phyloP scores from a whole-genome alignment of 2,888 invertebrate genomes.

The Tipula confusa region DNA sequence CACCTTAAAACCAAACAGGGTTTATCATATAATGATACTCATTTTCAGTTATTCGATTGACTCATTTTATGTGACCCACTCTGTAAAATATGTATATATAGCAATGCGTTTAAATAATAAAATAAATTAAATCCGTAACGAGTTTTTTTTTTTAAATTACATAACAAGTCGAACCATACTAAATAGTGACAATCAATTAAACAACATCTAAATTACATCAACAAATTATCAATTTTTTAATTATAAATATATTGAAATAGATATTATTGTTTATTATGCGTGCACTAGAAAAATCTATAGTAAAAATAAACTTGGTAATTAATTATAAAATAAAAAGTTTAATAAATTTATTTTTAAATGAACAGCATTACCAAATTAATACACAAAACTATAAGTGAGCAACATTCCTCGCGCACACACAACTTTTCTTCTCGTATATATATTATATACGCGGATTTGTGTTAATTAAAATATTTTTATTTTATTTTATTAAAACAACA shows the following conservation, averaged over 20 bases:
- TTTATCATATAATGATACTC: no score
- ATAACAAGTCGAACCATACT: not conserved
- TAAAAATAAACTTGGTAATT: not conserved
- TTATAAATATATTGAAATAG: not conserved
- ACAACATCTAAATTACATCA: conserved; percentile 16
- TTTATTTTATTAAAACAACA: not conserved
- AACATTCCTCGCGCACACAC: not conserved
- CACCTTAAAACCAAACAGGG: no score
- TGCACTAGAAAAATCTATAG: no score
- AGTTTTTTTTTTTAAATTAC: not conserved
- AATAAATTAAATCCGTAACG: not conserved
- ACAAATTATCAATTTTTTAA: not conserved
- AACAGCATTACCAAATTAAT: not conserved
- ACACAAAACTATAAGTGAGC: not conserved
- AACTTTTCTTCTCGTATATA: not conserved
- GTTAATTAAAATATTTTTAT: conserved; percentile 5
- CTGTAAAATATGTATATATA: no score
- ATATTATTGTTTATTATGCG: no score
- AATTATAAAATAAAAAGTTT: not conserved
- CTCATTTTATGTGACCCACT: no score
- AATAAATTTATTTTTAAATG: not conserved
- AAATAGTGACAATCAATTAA: not conserved
- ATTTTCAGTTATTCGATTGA: no score
- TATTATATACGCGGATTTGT: no score
- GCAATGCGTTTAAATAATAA: not conserved